A percentile compares a stretch with the other conserved stretches of the same genome.
Conservation (phyloP, 2,888 invertebrate species). For the Aphodius granarius region DNA sequence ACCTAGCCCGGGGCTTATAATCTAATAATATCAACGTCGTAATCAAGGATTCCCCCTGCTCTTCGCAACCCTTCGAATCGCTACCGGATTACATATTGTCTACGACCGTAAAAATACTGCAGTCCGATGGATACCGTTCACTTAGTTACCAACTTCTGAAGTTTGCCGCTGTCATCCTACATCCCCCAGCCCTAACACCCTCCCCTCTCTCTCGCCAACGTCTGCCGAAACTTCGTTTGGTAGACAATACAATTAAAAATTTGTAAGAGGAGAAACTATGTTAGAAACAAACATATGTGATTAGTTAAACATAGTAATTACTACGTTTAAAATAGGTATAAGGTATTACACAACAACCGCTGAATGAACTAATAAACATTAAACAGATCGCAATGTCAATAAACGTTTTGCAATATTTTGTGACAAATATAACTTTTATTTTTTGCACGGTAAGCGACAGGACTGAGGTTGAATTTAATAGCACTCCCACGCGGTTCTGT, state of each 20-base stretch:
- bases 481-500: background rate
- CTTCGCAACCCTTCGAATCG: slow-evolving; percentile 34
- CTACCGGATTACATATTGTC: slow-evolving; percentile 42
- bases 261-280: slow-evolving; percentile 39
- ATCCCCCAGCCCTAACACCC: slow-evolving; percentile 30
- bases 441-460: background rate
- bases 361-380: background rate
- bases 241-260: slow-evolving; percentile 39
- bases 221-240: slow-evolving; percentile 35
- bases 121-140: slow-evolving; percentile 36
- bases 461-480: background rate
- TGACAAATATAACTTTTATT: background rate
- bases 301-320: too few relatives aligned
- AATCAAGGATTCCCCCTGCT: slow-evolving; percentile 45
- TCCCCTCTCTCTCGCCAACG: background rate
- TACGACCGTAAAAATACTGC: slow-evolving; percentile 41
- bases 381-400: background rate
- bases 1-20: slow-evolving; percentile 43
- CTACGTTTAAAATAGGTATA: too few relatives aligned
- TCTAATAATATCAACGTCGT: slow-evolving; percentile 49
- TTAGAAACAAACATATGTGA: slow-evolving; percentile 26
- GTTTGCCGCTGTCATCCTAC: slow-evolving; percentile 35
- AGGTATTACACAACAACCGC: too few relatives aligned
- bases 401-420: background rate
- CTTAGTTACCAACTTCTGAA: slow-evolving; percentile 38